Evolutionary conservation across 2,113 vertebrate genomes (phyloP).

Genomic region (Gila orcuttii): DNA sequence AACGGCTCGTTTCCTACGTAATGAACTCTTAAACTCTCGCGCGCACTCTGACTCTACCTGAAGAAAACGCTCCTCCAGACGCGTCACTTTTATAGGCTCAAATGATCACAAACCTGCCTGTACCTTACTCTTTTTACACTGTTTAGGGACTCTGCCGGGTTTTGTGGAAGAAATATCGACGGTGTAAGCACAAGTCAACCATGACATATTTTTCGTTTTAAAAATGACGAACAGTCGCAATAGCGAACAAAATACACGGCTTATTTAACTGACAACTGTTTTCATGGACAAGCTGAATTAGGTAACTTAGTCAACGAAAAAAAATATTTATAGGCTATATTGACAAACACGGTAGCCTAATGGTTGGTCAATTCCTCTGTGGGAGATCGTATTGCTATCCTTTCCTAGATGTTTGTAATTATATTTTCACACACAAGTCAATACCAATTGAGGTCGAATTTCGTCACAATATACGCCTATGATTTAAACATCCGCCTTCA

Average conservation of each 20-base stretch:
- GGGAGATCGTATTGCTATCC: slow-evolving; percentile 38
- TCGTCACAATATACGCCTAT: slow-evolving; percentile 34
- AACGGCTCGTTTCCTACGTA: background rate
- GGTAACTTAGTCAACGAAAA: slow-evolving; percentile 57
- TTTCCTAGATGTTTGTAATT: slow-evolving; percentile 47
- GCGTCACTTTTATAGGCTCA: slow-evolving; percentile 21
- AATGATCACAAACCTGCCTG: slow-evolving; percentile 6
- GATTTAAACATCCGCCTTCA: slow-evolving; percentile 10
- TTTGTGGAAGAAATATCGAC: slow-evolving; percentile 39
- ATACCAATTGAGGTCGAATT: slow-evolving; percentile 46
- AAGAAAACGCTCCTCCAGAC: slow-evolving; percentile 34
- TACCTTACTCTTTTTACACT: background rate
- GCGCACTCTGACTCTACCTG: background rate
- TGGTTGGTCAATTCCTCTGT: slow-evolving; percentile 45
- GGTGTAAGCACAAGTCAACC: slow-evolving; percentile 60
- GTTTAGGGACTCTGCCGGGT: background rate
- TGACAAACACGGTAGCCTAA: slow-evolving; percentile 51
- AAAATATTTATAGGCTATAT: background rate
- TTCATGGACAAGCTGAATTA: background rate
- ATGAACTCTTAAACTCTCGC: background rate
- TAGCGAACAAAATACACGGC: slow-evolving; percentile 31
- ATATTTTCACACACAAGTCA: slow-evolving; percentile 48
- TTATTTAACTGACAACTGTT: slow-evolving; percentile 1
- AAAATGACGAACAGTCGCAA: slow-evolving; percentile 68
- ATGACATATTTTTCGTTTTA: slow-evolving; percentile 66